phyloP scores from a whole-genome alignment of 2,113 vertebrate species.

The Notechis scutatus region DNA sequence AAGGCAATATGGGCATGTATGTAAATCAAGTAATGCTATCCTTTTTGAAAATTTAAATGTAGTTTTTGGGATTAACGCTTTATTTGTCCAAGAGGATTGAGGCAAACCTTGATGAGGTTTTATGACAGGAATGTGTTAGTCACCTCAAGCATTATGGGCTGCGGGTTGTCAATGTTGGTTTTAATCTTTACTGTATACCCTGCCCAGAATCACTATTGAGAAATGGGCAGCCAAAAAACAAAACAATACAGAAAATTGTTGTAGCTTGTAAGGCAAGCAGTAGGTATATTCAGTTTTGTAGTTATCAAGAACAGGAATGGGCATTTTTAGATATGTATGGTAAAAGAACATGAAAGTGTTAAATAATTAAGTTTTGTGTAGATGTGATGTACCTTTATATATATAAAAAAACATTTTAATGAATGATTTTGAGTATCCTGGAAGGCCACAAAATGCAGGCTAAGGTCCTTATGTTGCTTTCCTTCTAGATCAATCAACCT shows the following conservation, averaged over 20 bases:
- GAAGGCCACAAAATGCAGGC: not conserved
- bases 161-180: not conserved
- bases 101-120: not conserved
- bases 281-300: not conserved
- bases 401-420: not conserved
- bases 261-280: not conserved
- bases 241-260: not conserved
- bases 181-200: not conserved
- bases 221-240: not conserved
- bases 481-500: not conserved
- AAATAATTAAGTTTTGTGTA: not conserved
- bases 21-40: not conserved
- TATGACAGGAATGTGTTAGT: not conserved
- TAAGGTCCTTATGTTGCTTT: not conserved
- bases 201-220: not conserved
- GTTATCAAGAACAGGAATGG: not conserved
- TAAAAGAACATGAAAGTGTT: not conserved
- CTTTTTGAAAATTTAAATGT: not conserved
- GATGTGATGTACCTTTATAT: not conserved
- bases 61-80: not conserved
- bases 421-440: not conserved
- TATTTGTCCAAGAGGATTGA: not conserved
- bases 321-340: not conserved
- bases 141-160: not conserved
- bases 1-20: not conserved